phyloP scores from a whole-genome alignment of 2,113 vertebrate species.

The Meles meles region DNA sequence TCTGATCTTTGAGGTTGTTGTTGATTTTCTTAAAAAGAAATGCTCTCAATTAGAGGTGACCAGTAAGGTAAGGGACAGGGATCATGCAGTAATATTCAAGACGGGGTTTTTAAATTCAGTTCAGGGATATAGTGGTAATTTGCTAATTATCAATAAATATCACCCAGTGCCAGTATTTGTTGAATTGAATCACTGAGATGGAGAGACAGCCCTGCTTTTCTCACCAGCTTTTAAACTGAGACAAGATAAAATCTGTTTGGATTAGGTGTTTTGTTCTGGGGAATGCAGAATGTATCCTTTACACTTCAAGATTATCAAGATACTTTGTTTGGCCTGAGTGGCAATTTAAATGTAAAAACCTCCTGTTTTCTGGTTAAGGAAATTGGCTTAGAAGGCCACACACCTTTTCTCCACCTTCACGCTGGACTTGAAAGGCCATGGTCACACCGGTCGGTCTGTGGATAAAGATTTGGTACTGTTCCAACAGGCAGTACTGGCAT shows the following conservation, averaged over 20 bases:
- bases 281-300: slow-evolving; percentile 72
- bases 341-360: background rate
- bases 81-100: background rate
- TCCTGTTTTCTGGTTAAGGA: background rate
- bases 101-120: background rate
- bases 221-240: background rate
- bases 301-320: slow-evolving; percentile 54
- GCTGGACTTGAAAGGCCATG: background rate
- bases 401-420: background rate
- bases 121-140: background rate
- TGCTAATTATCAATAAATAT: background rate
- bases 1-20: background rate
- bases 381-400: background rate
- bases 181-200: background rate
- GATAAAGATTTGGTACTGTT: background rate
- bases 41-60: background rate
- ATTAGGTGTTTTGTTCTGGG: slow-evolving; percentile 66
- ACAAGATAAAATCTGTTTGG: slow-evolving; percentile 75
- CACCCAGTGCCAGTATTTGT: background rate
- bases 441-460: background rate
- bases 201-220: background rate
- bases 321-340: slow-evolving; percentile 24
- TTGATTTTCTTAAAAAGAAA: slow-evolving; percentile 3
- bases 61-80: background rate
- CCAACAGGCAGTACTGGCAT: background rate